Evolutionary conservation across 2,113 vertebrate genomes (phyloP), one percentile per base, ranked within the genome.

Genomic region (Urocitellus parryii): DNA sequence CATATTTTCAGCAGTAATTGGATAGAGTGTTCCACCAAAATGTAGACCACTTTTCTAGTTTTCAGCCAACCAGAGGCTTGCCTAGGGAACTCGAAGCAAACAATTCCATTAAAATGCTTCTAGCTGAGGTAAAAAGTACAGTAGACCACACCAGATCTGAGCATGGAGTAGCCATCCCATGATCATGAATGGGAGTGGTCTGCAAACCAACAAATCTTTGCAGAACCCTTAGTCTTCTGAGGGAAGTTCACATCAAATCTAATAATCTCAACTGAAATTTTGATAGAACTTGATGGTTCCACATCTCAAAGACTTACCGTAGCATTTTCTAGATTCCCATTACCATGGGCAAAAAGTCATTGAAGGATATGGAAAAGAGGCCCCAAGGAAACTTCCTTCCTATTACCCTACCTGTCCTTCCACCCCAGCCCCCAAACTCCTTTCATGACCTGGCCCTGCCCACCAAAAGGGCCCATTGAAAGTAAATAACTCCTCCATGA

Each of bases 61-160:
- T 88, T 48, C 74, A 82, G 61, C 25, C 70, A 39, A 63, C 80
- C 25, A 18, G 17, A 95, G 72, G 32, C 29, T 25, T 0, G 2
- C 73, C 96, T 6, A 1, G 34, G 39, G 93, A 86, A 20, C 63
- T 90, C 14, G 65, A 76, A 12, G 48, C 78, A 27, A 67, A 5
- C 2, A 90, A 61, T 58, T 63, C 82, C 42, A 53, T 83, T 42
- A 18, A 24, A 0, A 39, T 45, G 37, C 91, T 97, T 67, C 90
- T 97, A 18, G 90, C 72, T 29, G 97, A 98, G 78, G 92, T 97
- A 1, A 98, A 95, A 95, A 97, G 68, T 24, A 96, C 87, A 0
- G 25, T 97, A 63, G 68, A 22, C 63, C 98, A 5, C 94, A 97
- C 1, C 85, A 42, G 97, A 98, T 56, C 92, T 90, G 96, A 78